Evolutionary conservation across 2,113 vertebrate genomes (phyloP).

Genomic region (Micronycteris hirsuta): DNA sequence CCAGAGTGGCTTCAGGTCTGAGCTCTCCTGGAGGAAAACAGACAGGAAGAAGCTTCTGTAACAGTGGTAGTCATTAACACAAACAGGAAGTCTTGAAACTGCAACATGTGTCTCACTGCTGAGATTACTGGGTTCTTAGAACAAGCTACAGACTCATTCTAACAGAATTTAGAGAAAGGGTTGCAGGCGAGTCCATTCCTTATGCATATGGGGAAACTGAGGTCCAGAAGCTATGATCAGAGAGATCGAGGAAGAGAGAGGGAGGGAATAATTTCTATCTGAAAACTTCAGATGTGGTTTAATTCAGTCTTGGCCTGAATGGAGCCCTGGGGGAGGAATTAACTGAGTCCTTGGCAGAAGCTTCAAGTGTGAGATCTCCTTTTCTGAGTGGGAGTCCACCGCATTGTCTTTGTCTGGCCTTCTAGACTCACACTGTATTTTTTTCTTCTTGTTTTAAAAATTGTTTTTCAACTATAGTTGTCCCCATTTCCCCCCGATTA

Average conservation of each 20-base stretch:
- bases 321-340: not conserved
- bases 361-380: not conserved
- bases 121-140: not conserved
- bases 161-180: not conserved
- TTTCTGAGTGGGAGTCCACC: not conserved
- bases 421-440: no score
- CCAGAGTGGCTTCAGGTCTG: not conserved
- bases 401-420: not conserved
- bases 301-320: not conserved
- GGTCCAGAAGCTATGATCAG: not conserved
- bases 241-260: not conserved
- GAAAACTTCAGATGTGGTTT: not conserved
- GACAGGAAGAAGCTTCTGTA: not conserved
- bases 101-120: not conserved
- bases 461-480: no score
- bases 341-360: not conserved
- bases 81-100: accelerated
- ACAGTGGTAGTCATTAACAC: not conserved
- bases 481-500: no score
- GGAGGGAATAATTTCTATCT: not conserved
- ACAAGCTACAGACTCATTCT: not conserved
- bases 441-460: no score
- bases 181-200: not conserved
- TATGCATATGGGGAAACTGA: not conserved
- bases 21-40: slow-evolving; percentile 51